These are phyloP conservation scores for Chaetodon auriga DNA, from an alignment of 2,113 vertebrate genomes.

Conservation along the genomic window DNA sequence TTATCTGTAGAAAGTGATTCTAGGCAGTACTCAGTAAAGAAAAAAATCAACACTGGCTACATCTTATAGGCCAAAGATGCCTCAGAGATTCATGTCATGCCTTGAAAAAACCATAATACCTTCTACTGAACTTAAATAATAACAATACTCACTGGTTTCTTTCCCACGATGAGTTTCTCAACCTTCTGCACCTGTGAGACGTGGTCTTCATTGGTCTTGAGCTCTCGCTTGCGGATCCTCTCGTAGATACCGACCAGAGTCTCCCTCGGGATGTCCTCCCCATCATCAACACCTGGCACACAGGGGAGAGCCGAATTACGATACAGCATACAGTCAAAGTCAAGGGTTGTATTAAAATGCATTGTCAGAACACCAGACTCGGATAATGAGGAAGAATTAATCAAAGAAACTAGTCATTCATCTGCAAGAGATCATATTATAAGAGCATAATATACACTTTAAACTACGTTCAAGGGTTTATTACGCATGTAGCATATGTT, in stretches of 20 bases:
- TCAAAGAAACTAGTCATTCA: background rate
- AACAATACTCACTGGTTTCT: constrained; percentile 91
- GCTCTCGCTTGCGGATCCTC: constrained; percentile 96
- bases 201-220: constrained; percentile 97
- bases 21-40: background rate
- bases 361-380: too few relatives aligned
- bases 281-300: constrained; percentile 93
- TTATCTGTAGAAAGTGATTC: background rate
- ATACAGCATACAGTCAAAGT: background rate
- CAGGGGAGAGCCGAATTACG: background rate
- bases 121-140: background rate
- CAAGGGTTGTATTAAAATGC: background rate
- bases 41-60: background rate
- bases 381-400: background rate
- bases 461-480: background rate
- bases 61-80: background rate
- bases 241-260: constrained; percentile 97
- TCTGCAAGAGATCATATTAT: background rate
- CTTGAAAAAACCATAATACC: constrained; percentile 4
- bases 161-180: constrained; percentile 98
- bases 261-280: constrained; percentile 96
- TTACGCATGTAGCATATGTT: background rate
- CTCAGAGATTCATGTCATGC: background rate
- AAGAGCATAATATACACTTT: background rate
- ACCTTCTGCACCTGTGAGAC: constrained; percentile 99